Percentiles rank a stretch among this genome's conserved stretches.
phyloP scores from a whole-genome alignment of 2,888 invertebrate species.

The Hypercompe scribonia region DNA sequence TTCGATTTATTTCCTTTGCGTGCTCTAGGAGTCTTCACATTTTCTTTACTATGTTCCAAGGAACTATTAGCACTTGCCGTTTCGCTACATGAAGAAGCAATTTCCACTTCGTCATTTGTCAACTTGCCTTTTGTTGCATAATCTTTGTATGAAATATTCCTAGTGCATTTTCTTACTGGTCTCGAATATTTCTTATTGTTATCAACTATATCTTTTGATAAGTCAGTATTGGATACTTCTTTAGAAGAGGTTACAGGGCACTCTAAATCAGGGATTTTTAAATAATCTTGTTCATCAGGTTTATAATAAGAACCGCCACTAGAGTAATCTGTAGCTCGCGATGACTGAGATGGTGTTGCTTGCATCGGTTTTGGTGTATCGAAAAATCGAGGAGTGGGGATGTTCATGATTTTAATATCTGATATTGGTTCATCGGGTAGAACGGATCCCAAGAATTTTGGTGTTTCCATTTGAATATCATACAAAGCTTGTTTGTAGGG shows the following conservation, averaged over 20 bases:
- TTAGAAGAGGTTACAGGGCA: conserved; percentile 61
- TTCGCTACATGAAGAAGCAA: conserved; percentile 61
- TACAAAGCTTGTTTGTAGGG: conserved; percentile 85
- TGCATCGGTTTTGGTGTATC: conserved; percentile 72
- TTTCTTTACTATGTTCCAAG: conserved; percentile 49
- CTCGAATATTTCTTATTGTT: conserved; percentile 58
- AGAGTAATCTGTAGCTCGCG: conserved; percentile 87
- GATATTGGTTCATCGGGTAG: conserved; percentile 78
- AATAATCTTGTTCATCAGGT: conserved; percentile 87
- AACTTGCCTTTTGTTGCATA: conserved; percentile 59
- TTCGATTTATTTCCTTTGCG: conserved; percentile 51
- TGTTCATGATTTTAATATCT: conserved; percentile 86
- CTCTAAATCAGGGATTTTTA: conserved; percentile 66
- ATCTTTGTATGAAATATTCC: conserved; percentile 76
- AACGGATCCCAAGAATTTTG: conserved; percentile 82
- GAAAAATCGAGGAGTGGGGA: conserved; percentile 86
- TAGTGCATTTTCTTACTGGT: conserved; percentile 78
- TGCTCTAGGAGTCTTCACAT: conserved; percentile 27
- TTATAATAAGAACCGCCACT: conserved; percentile 88
- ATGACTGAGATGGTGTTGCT: conserved; percentile 79
- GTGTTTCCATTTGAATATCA: conserved; percentile 85
- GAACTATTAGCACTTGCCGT: conserved; percentile 54
- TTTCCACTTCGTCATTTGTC: conserved; percentile 55
- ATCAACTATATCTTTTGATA: conserved; percentile 42
- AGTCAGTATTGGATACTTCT: conserved; percentile 45